Percentiles rank a stretch among this genome's conserved stretches.
These are phyloP conservation scores for Sialia sialis DNA, from an alignment of 2,113 vertebrate species.

Conservation along the genomic window DNA sequence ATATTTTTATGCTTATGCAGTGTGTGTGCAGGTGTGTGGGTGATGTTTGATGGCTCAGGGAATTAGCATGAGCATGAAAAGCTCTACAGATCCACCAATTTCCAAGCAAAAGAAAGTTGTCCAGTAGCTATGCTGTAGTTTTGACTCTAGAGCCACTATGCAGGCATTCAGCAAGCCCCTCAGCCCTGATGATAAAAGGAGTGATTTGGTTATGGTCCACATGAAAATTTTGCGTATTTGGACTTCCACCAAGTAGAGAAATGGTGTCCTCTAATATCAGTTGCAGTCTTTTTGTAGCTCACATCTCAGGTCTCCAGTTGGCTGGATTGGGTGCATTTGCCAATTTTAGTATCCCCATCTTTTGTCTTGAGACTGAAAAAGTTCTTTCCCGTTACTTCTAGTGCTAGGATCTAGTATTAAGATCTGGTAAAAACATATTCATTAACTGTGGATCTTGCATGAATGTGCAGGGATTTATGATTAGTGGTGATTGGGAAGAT, in stretches of 20 bases:
- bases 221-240: neutral
- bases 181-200: neutral
- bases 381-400: neutral
- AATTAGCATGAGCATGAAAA: neutral
- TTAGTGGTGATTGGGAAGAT: neutral
- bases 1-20: conserved; percentile 16
- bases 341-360: neutral
- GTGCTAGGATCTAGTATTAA: neutral
- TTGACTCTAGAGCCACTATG: neutral
- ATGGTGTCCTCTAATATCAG: neutral
- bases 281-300: neutral
- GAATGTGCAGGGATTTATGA: neutral
- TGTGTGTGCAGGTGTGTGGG: conserved; percentile 35
- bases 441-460: neutral
- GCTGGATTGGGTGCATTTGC: neutral
- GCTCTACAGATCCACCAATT: neutral
- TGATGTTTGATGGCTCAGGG: neutral
- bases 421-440: neutral
- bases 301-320: neutral
- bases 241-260: neutral
- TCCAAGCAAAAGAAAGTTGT: neutral
- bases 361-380: neutral
- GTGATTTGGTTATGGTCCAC: neutral
- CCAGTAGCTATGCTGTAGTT: neutral
- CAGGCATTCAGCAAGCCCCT: neutral